Evolutionary conservation across 2,113 vertebrate species (phyloP).

Genomic region (Hirundichthys speculiger): DNA sequence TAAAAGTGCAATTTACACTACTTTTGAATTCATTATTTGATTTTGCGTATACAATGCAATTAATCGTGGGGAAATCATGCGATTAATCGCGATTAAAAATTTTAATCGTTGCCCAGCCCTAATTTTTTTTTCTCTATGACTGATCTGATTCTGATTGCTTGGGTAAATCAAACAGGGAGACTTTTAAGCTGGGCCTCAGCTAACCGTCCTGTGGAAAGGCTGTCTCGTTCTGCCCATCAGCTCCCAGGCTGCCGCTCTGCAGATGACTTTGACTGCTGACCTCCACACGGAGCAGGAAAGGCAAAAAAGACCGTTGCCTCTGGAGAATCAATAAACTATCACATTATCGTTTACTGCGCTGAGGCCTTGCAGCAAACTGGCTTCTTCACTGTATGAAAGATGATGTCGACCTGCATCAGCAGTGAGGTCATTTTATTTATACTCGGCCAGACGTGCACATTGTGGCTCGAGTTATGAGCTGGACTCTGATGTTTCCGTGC

Average conservation of each 20-base stretch:
- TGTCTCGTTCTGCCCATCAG: background rate
- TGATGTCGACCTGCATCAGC: conserved; percentile 3
- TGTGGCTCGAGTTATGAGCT: background rate
- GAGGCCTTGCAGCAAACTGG: conserved; percentile 35
- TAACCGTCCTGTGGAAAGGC: conserved; percentile 23
- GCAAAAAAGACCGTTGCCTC: conserved; percentile 14
- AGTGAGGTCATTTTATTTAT: conserved; percentile 12
- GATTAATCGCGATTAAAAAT: too few species aligned
- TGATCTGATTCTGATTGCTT: background rate
- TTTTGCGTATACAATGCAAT: too few species aligned
- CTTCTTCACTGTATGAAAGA: conserved; percentile 23
- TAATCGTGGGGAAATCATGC: too few species aligned
- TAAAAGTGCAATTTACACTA: too few species aligned
- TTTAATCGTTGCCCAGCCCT: too few species aligned
- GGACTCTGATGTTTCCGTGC: too few species aligned
- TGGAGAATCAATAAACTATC: conserved; percentile 60
- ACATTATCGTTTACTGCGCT: conserved; percentile 37
- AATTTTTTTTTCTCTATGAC: background rate
- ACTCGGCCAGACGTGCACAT: background rate
- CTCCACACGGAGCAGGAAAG: background rate
- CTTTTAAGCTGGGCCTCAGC: background rate
- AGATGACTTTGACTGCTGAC: conserved; percentile 43
- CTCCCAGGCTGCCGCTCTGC: conserved; percentile 29
- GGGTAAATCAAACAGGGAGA: background rate
- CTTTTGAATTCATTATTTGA: too few species aligned